Evolutionary conservation across 2,113 vertebrate genomes (phyloP).

Genomic region (Pseudopodoces humilis): DNA sequence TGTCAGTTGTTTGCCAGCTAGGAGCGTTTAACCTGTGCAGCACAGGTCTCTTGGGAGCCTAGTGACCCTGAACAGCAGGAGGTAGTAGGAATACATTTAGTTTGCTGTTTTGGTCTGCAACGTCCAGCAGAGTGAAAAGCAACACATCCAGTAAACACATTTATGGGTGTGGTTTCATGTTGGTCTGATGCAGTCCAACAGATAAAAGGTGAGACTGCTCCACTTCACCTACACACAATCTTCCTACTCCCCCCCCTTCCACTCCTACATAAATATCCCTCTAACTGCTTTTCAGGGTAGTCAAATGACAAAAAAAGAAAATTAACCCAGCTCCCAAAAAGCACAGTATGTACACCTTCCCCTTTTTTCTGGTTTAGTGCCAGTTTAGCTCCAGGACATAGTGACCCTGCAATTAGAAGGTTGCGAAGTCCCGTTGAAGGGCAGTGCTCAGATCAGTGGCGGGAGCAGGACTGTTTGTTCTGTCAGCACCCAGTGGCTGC

Average conservation of each 20-base stretch:
- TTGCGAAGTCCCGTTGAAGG: neutral
- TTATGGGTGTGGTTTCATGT: neutral
- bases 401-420: neutral
- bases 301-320: neutral
- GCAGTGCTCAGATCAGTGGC: neutral
- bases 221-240: rapidly evolving
- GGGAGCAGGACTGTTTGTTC: neutral
- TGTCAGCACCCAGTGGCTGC: neutral
- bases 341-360: neutral
- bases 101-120: neutral
- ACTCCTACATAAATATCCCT: neutral
- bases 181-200: neutral
- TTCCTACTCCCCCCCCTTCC: neutral
- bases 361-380: neutral
- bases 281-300: neutral
- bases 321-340: neutral
- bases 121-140: neutral
- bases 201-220: neutral
- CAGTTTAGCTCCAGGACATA: neutral
- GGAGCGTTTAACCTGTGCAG: neutral
- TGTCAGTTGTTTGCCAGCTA: neutral
- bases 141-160: neutral
- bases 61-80: neutral
- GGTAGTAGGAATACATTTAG: neutral
- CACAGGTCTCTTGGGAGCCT: neutral